Conservation (phyloP, 1,140 invertebrate genomes). For the Drosophila erecta region DNA sequence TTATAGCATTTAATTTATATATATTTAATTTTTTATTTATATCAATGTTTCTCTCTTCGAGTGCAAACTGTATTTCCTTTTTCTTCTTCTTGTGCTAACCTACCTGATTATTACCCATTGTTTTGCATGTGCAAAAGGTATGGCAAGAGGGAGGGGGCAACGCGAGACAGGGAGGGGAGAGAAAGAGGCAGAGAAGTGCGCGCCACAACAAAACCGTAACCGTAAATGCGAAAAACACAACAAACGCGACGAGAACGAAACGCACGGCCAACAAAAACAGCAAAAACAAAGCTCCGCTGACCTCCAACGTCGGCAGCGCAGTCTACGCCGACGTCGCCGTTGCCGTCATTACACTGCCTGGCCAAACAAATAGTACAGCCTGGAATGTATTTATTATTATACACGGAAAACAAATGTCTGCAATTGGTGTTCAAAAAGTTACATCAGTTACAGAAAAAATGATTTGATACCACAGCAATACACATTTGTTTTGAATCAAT, state of each 20-base stretch:
- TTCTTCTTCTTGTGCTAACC: conserved; percentile 1
- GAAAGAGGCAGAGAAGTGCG: conserved; percentile 7
- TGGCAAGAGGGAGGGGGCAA: conserved; percentile 16
- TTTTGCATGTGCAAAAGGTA: conserved; percentile 45
- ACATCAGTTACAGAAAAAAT: no score
- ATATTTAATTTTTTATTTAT: background rate
- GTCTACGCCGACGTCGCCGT: conserved; percentile 4
- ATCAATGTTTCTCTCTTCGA: background rate
- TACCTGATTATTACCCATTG: conserved; percentile 37
- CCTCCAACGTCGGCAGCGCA: conserved; percentile 27
- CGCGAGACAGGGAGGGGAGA: background rate
- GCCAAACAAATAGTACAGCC: conserved; percentile 44
- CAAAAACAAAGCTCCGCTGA: conserved; percentile 44
- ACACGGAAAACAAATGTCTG: background rate
- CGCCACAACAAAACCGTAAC: conserved; percentile 47
- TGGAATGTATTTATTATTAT: conserved; percentile 27
- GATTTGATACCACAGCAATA: background rate
- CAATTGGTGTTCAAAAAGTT: no score
- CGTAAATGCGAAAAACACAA: conserved; percentile 50
- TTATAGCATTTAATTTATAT: no score
- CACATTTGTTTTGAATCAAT: background rate
- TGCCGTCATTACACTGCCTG: conserved; percentile 34
- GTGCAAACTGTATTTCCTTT: conserved; percentile 2
- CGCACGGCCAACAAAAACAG: conserved; percentile 34
- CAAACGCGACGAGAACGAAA: conserved; percentile 43